A percentile compares a stretch with the other conserved stretches of the same genome.
Evolutionary conservation across 2,888 invertebrate species (phyloP).

Genomic region (Corbicula japonica): DNA sequence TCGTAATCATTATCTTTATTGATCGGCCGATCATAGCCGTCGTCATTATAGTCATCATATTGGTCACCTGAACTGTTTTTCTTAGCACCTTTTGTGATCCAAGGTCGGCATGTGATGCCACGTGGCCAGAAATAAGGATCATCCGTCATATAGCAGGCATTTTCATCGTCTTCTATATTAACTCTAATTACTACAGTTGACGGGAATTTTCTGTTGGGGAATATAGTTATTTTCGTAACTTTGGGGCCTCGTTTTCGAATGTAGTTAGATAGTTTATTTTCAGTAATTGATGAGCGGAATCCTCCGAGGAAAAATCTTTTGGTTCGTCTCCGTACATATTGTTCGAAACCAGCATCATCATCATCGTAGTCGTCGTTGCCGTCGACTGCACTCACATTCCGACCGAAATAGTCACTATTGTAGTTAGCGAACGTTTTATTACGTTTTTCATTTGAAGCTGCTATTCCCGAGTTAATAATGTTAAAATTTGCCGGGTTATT

Average conservation of each 20-base stretch:
- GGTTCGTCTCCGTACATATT: not conserved
- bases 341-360: not conserved
- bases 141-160: not conserved
- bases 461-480: too few species aligned
- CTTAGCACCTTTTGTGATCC: too few species aligned
- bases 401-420: too few species aligned
- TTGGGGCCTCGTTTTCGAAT: constrained; percentile 3
- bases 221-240: constrained; percentile 5
- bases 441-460: too few species aligned
- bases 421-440: too few species aligned
- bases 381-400: too few species aligned
- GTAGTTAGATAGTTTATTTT: not conserved
- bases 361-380: not conserved
- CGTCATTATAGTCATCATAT: too few species aligned
- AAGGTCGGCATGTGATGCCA: constrained; percentile 8
- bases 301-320: constrained; percentile 7
- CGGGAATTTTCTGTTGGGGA: not conserved
- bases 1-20: too few species aligned
- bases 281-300: not conserved
- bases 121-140: constrained; percentile 13
- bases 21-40: too few species aligned
- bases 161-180: constrained; percentile 12
- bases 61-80: too few species aligned
- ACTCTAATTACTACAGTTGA: not conserved
- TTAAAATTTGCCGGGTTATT: too few species aligned